phyloP scores from a whole-genome alignment of 1,140 invertebrate species.

The Carcinoscorpius rotundicauda region DNA sequence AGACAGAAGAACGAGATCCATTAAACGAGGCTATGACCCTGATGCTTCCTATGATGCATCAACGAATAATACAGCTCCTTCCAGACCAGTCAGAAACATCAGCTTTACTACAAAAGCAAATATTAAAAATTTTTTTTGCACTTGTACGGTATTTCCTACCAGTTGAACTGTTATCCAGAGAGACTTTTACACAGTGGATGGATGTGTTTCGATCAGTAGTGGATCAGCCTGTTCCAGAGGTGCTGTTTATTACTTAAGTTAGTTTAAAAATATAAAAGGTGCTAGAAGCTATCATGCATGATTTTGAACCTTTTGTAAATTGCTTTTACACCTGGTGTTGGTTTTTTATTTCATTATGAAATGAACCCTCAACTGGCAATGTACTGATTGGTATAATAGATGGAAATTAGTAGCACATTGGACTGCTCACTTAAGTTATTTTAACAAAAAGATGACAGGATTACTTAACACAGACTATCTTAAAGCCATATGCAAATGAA shows the following conservation, averaged over 20 bases:
- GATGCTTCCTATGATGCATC: conserved; percentile 80
- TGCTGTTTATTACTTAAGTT: conserved; percentile 8
- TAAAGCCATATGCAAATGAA: too few species aligned
- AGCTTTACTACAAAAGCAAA: conserved; percentile 84
- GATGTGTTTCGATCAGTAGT: conserved; percentile 68
- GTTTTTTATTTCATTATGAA: too few species aligned
- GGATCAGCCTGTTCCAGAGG: conserved; percentile 68
- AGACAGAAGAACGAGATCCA: conserved; percentile 70
- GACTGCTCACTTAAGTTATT: too few species aligned
- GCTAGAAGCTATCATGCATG: too few species aligned
- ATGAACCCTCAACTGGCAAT: too few species aligned
- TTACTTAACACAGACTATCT: too few species aligned
- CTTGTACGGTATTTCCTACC: conserved; percentile 85
- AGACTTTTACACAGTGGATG: conserved; percentile 94
- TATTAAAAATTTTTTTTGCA: conserved; percentile 93
- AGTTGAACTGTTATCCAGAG: conserved; percentile 71
- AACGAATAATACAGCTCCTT: conserved; percentile 66
- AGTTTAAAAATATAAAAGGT: too few species aligned
- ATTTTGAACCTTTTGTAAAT: too few species aligned
- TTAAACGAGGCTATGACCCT: conserved; percentile 91
- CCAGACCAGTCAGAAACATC: conserved; percentile 73
- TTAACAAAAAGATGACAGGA: too few species aligned
- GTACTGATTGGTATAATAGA: too few species aligned
- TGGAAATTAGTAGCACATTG: too few species aligned
- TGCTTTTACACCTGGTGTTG: too few species aligned